Evolutionary conservation across 2,888 invertebrate species (phyloP), one percentile per base, ranked within the genome.

Genomic region (Himalopsyche tibetana): DNA sequence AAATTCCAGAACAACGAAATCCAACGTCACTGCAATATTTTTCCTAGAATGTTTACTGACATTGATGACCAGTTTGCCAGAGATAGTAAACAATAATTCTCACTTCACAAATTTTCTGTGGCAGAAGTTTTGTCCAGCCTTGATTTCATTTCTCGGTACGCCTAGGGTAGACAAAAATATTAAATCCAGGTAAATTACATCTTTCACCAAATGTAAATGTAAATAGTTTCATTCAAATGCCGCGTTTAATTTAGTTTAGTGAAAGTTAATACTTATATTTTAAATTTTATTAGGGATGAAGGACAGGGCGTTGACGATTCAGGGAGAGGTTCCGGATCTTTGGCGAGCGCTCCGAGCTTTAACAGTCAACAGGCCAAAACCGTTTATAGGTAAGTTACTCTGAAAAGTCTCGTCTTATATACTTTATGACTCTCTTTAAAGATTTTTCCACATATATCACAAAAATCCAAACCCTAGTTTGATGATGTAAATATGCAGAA

Each of bases 61-160:
- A 0, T 92, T 98, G 86, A 96, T 97, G 90, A 96, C 96, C 12
- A 97, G 97, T 83, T 92, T 97, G 83, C 97, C 97, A 0, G 96
- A 96, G 89, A 95, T 96, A 89, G 97, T 97, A 11, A 96, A 96
- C 89, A 95, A 95, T 3, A 97, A 97, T 92, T 95, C 95, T 0
- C 97, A 97, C 91, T 97, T 97, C 90, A 97, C 97, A 2, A 96
- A 97, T 5, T 97, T 97, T 90, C 93, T 97, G 12, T 97, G 98
- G 98, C 98, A 98, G 91, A 96, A 97, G 90, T 96, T 98, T 90
- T 98, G 98, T 90, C 98, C 98, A 0, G 96, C 97, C 0, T 92
- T 98, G 88, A 96, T 98, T 85, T 96, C 97, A 0, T 96, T 98
- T 86, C 93, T 98, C 4, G 98, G 98, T 0, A 96, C 98, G 11